These are phyloP conservation scores for Syngnathoides biaculeatus DNA, from an alignment of 2,113 vertebrate species.

Conservation along the genomic window DNA sequence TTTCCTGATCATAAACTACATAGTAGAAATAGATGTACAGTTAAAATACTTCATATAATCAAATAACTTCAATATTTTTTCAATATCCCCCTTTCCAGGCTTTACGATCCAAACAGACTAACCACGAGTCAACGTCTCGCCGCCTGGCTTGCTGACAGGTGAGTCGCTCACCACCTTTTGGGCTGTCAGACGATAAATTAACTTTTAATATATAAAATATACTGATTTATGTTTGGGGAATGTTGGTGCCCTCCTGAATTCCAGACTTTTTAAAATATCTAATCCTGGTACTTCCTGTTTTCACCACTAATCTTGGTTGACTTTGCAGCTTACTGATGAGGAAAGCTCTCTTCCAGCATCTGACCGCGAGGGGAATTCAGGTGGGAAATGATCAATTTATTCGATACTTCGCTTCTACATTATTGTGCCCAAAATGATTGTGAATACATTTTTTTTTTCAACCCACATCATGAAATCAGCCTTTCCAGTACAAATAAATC, in stretches of 20 bases:
- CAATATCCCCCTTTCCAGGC: constrained; percentile 1
- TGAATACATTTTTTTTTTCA: neutral
- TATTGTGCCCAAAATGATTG: neutral
- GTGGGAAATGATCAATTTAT: constrained; percentile 59
- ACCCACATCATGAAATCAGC: neutral
- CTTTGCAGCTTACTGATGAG: constrained; percentile 89
- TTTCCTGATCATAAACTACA: too few relatives aligned
- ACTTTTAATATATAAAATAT: too few relatives aligned
- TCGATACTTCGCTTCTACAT: neutral
- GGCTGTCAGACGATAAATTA: neutral
- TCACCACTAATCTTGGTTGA: constrained; percentile 24
- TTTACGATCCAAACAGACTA: constrained; percentile 76
- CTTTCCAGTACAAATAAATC: too few relatives aligned
- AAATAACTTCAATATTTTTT: too few relatives aligned
- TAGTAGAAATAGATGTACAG: too few relatives aligned
- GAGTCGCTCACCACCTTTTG: constrained; percentile 57
- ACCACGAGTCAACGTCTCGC: constrained; percentile 80
- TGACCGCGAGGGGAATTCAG: constrained; percentile 94
- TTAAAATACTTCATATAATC: too few relatives aligned
- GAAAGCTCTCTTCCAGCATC: constrained; percentile 90
- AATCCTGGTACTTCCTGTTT: neutral
- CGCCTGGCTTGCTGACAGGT: constrained; percentile 90
- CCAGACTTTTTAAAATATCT: too few relatives aligned
- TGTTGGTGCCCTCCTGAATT: neutral
- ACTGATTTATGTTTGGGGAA: too few relatives aligned